Conservation (phyloP, 2,888 invertebrate genomes). For the Idaea aversata region DNA sequence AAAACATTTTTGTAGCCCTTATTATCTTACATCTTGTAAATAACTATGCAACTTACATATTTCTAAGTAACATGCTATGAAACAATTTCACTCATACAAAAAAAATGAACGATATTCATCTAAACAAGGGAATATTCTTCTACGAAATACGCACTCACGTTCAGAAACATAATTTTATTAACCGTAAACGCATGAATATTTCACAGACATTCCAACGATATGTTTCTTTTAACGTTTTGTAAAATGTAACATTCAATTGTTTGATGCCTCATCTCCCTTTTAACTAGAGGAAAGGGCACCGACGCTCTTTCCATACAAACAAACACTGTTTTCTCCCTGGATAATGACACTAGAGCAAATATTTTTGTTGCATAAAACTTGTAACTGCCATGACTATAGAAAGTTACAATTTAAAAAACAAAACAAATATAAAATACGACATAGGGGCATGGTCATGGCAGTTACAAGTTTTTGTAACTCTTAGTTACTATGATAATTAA, state of each 20-base stretch:
- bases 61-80: neutral
- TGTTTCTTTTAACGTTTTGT: slow-evolving; percentile 21
- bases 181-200: slow-evolving; percentile 28
- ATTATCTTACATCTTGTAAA: too few relatives aligned
- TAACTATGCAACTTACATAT: neutral
- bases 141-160: slow-evolving; percentile 4
- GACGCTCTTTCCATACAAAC: neutral
- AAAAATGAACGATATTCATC: neutral
- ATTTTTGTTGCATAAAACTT: too few relatives aligned
- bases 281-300: slow-evolving; percentile 2
- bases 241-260: slow-evolving; percentile 21
- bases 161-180: slow-evolving; percentile 14
- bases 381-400: too few relatives aligned
- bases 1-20: too few relatives aligned
- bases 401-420: too few relatives aligned
- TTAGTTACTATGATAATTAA: too few relatives aligned
- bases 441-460: too few relatives aligned
- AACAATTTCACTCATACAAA: neutral
- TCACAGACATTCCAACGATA: slow-evolving; percentile 19
- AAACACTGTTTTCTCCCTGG: too few relatives aligned
- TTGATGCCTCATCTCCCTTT: slow-evolving; percentile 19
- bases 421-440: too few relatives aligned
- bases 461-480: too few relatives aligned
- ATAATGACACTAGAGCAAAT: too few relatives aligned
- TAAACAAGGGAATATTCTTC: neutral